Conservation (phyloP, 2,888 invertebrate species). For the Mystacides longicornis region DNA sequence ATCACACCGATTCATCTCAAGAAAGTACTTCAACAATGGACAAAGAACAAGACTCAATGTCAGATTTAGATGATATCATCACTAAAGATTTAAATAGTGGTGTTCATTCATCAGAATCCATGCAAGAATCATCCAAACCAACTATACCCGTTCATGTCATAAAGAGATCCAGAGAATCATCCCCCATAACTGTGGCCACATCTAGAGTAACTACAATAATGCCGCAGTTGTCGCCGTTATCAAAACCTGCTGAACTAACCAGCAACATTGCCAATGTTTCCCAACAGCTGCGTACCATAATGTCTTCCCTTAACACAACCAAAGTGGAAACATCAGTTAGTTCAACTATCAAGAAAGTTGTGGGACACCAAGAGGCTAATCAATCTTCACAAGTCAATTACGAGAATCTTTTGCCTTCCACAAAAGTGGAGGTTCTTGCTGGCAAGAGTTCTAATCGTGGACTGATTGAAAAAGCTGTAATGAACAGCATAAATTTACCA, state of each 20-base stretch:
- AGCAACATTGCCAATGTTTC: constrained; percentile 66
- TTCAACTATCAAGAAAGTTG: constrained; percentile 39
- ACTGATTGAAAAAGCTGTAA: constrained; percentile 27
- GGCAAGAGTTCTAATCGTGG: constrained; percentile 29
- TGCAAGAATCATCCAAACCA: constrained; percentile 19
- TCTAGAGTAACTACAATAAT: constrained; percentile 47
- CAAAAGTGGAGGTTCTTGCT: constrained; percentile 43
- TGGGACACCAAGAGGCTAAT: constrained; percentile 34
- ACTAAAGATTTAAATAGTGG: constrained; percentile 26
- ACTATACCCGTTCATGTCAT: constrained; percentile 28
- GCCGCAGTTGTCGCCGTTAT: constrained; percentile 63
- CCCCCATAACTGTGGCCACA: constrained; percentile 31
- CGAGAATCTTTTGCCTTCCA: constrained; percentile 45
- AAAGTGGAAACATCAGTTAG: constrained; percentile 44
- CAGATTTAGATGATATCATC: constrained; percentile 26
- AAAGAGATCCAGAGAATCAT: constrained; percentile 29
- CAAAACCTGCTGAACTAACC: constrained; percentile 63
- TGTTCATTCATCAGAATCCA: constrained; percentile 22
- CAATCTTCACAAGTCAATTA: constrained; percentile 47
- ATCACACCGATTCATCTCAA: constrained; percentile 23
- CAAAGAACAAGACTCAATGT: constrained; percentile 22
- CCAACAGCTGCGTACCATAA: constrained; percentile 57
- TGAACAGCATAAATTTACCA: constrained; percentile 21
- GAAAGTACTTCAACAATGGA: constrained; percentile 23
- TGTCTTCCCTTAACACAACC: constrained; percentile 58